A percentile compares a stretch with the other conserved stretches of the same genome.
Conservation (phyloP, 2,113 vertebrate species). For the Seriola aureovittata region DNA sequence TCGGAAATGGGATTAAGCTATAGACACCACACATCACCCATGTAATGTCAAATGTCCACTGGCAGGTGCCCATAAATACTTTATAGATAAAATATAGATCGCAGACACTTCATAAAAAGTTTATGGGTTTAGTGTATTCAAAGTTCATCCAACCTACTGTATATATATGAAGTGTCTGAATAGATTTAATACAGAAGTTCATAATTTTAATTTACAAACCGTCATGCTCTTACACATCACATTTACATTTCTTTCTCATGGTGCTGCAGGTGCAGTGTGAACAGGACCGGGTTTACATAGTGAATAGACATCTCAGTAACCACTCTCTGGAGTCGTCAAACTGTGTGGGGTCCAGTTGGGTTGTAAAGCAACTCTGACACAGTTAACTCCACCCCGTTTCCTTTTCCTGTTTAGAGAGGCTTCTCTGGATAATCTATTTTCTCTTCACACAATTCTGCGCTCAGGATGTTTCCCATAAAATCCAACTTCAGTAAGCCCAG, state of each 20-base stretch:
- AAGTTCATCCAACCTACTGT: neutral
- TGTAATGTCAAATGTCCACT: neutral
- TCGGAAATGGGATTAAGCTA: constrained; percentile 9
- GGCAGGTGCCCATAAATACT: neutral
- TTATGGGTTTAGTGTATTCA: neutral
- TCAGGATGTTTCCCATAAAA: constrained; percentile 76
- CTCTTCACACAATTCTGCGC: constrained; percentile 64
- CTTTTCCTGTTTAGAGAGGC: constrained; percentile 79
- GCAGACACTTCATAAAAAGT: neutral
- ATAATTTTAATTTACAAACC: neutral
- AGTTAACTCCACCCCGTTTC: constrained; percentile 70
- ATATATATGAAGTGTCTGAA: neutral
- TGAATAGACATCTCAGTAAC: constrained; percentile 19
- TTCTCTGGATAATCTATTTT: constrained; percentile 73
- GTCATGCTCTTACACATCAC: neutral
- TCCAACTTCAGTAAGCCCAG: constrained; percentile 16
- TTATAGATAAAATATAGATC: neutral
- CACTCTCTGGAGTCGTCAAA: constrained; percentile 23
- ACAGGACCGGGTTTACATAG: constrained; percentile 15
- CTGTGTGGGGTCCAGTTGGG: constrained; percentile 51
- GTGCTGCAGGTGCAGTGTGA: constrained; percentile 5
- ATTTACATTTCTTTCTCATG: neutral
- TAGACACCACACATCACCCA: neutral
- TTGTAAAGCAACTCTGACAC: constrained; percentile 72
- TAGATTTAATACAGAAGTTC: neutral